A percentile compares a stretch with the other conserved stretches of the same genome.
phyloP scores from a whole-genome alignment of 2,113 vertebrate species.

The Zosterops japonicus region DNA sequence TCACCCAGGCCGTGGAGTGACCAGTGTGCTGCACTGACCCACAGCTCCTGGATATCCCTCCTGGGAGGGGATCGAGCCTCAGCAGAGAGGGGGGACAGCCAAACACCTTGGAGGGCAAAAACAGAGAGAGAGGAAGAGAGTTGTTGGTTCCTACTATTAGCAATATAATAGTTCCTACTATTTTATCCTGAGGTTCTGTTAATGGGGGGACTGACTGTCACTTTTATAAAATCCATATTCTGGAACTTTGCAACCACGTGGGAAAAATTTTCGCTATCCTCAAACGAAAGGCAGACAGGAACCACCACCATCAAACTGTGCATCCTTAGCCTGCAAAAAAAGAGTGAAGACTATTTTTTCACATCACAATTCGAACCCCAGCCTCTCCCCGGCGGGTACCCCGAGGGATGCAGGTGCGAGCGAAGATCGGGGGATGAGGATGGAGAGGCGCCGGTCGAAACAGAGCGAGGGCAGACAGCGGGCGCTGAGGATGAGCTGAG shows the following conservation, averaged over 20 bases:
- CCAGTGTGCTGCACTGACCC: neutral
- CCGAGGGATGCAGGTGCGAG: neutral
- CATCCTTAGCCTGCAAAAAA: neutral
- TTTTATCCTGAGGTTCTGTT: neutral
- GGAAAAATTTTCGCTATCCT: neutral
- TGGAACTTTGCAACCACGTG: neutral
- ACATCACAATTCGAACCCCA: rapidly evolving
- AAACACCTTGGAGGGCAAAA: no score
- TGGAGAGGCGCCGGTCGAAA: neutral
- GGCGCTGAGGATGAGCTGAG: rapidly evolving
- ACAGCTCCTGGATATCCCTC: neutral
- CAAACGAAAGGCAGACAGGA: neutral
- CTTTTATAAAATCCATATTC: rapidly evolving
- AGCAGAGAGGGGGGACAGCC: neutral
- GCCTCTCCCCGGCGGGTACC: no score
- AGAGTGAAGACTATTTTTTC: neutral
- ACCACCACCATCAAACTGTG: rapidly evolving
- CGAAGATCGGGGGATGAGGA: no score
- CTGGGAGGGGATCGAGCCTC: rapidly evolving
- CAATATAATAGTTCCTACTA: neutral
- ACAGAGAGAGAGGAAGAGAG: neutral
- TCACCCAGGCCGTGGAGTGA: neutral
- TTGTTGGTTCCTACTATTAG: no score
- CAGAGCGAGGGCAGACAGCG: no score
- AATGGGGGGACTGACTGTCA: no score